phyloP scores from a whole-genome alignment of 2,888 invertebrate genomes.

The Tipula confusa region DNA sequence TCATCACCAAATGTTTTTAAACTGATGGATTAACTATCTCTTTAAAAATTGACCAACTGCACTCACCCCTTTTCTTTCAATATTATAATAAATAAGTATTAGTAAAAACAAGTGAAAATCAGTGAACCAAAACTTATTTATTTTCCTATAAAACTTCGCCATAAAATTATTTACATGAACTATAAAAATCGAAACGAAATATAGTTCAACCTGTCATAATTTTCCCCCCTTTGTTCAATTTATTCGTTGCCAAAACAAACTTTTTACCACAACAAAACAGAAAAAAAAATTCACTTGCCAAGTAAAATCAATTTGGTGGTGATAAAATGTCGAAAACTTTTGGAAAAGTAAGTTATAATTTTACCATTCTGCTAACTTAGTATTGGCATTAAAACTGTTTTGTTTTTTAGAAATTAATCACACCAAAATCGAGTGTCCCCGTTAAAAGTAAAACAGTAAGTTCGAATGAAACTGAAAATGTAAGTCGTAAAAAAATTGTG shows the following conservation, averaged over 20 bases:
- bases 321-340: background rate
- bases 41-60: no score
- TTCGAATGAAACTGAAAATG: background rate
- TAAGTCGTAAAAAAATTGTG: background rate
- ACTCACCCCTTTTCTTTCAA: no score
- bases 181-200: background rate
- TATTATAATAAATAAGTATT: no score
- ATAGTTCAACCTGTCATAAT: background rate
- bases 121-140: background rate
- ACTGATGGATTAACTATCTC: no score
- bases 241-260: constrained; percentile 14
- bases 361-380: no score
- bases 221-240: background rate
- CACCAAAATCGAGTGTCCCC: background rate
- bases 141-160: background rate
- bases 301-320: background rate
- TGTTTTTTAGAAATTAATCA: background rate
- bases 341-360: background rate
- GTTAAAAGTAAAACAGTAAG: background rate
- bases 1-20: no score
- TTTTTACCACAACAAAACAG: background rate
- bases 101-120: background rate
- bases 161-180: background rate
- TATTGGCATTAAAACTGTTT: no score
- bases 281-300: background rate